Evolutionary conservation across 2,113 vertebrate species (phyloP).

Genomic region (Brienomyrus longianalis): DNA sequence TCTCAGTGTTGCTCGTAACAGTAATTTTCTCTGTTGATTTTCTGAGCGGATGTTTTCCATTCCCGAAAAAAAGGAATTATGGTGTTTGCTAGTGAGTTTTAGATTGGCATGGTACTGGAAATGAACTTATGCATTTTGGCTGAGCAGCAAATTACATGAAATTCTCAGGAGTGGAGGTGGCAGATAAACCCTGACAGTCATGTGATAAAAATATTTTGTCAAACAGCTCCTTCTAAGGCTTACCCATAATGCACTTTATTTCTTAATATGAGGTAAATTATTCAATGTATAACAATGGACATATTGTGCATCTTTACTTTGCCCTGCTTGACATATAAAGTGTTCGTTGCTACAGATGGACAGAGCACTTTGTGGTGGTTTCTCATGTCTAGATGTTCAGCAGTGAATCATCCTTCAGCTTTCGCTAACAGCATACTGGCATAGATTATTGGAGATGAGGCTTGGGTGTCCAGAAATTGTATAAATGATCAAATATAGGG

Average conservation of each 20-base stretch:
- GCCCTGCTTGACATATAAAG: not conserved
- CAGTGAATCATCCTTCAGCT: not conserved
- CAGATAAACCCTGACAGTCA: not conserved
- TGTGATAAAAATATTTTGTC: not conserved
- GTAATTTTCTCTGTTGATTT: not conserved
- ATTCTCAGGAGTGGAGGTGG: not conserved
- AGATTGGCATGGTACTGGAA: not conserved
- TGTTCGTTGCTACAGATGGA: not conserved
- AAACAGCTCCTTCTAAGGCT: not conserved
- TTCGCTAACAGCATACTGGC: not conserved
- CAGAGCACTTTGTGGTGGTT: not conserved
- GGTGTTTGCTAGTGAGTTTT: not conserved
- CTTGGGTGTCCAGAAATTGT: not conserved
- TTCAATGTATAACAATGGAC: not conserved
- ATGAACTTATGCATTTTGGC: not conserved
- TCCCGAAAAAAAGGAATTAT: not conserved
- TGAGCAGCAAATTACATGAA: not conserved
- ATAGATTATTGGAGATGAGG: not conserved
- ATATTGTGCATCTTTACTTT: not conserved
- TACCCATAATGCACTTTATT: not conserved
- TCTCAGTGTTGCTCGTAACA: not conserved
- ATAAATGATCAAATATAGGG: not conserved
- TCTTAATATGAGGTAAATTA: not conserved
- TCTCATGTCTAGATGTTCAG: not conserved
- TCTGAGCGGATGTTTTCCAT: not conserved